These are phyloP conservation scores for Saccopteryx leptura DNA, from an alignment of 2,113 vertebrate genomes.

Conservation along the genomic window DNA sequence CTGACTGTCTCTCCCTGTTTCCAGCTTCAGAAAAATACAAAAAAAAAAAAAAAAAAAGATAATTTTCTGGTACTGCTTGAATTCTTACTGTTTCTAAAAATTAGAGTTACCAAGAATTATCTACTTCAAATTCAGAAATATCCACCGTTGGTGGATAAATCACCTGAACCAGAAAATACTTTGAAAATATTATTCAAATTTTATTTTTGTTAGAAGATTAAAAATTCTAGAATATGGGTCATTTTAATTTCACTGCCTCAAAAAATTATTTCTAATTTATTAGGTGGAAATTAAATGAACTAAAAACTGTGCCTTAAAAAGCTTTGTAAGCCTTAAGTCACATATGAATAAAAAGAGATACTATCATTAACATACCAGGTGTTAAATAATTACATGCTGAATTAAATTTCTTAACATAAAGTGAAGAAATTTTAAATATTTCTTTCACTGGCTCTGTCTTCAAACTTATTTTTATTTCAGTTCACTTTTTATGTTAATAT, in stretches of 20 bases:
- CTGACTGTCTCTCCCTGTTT: no score
- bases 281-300: background rate
- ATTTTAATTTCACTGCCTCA: background rate
- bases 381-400: background rate
- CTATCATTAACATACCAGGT: background rate
- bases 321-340: background rate
- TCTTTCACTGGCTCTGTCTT: background rate
- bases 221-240: background rate
- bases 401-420: background rate
- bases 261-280: background rate
- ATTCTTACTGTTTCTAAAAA: background rate
- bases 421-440: background rate
- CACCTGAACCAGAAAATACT: background rate
- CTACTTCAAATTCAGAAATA: slow-evolving; percentile 53
- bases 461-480: background rate
- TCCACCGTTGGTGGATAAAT: background rate
- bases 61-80: background rate
- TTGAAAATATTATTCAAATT: slow-evolving; percentile 20
- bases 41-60: background rate
- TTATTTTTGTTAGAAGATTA: background rate
- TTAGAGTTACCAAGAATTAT: slow-evolving; percentile 36
- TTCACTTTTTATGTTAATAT: background rate
- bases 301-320: background rate
- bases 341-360: background rate
- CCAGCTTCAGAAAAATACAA: no score